phyloP scores from a whole-genome alignment of 2,888 invertebrate species.

The Griposia aprilina region DNA sequence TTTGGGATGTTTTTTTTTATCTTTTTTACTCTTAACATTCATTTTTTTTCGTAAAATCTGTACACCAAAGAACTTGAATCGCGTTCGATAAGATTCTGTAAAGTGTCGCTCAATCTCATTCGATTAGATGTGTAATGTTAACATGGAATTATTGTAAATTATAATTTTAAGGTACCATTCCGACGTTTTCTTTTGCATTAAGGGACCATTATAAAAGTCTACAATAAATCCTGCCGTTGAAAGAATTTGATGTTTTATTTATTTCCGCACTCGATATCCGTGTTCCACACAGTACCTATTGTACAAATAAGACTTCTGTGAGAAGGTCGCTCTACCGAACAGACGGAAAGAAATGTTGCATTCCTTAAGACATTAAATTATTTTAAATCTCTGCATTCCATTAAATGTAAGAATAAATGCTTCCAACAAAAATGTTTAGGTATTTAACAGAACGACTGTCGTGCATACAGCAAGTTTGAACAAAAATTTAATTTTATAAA shows the following conservation, averaged over 20 bases:
- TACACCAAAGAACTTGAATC: conserved; percentile 65
- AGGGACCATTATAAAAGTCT: conserved; percentile 79
- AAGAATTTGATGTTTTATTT: conserved; percentile 66
- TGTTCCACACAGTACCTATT: neutral
- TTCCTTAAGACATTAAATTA: no score
- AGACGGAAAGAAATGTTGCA: neutral
- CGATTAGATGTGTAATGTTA: conserved; percentile 69
- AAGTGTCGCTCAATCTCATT: conserved; percentile 59
- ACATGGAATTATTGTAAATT: conserved; percentile 63
- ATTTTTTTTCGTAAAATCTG: conserved; percentile 54
- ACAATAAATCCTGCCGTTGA: conserved; percentile 83
- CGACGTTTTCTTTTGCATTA: conserved; percentile 67
- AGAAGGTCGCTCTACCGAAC: neutral
- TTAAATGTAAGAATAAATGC: neutral
- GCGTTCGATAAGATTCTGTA: conserved; percentile 43
- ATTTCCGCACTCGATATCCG: conserved; percentile 15
- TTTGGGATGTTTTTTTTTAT: conserved; percentile 56
- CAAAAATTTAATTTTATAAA: neutral
- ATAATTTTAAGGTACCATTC: conserved; percentile 68
- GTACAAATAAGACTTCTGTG: neutral
- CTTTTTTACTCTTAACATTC: conserved; percentile 43
- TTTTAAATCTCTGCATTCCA: no score
- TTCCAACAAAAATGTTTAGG: neutral
- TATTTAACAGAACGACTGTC: neutral
- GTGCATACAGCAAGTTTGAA: neutral